A percentile compares a stretch with the other conserved stretches of the same genome.
Conservation (phyloP, 2,888 invertebrate species). For the Eueremaeus valkanovi region DNA sequence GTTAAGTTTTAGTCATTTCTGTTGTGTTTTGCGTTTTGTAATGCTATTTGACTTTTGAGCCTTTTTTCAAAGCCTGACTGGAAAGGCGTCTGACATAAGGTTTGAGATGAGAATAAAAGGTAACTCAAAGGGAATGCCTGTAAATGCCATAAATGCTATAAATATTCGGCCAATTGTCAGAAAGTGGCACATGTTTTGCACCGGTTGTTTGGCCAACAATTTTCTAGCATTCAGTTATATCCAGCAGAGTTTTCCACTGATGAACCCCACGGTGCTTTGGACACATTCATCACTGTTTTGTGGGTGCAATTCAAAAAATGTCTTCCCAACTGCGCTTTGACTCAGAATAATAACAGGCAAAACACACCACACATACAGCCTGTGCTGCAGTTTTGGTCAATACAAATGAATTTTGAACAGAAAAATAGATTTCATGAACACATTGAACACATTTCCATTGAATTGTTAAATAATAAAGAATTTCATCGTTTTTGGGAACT, state of each 20-base stretch:
- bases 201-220: slow-evolving; percentile 14
- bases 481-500: not conserved
- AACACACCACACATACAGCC: too few species aligned
- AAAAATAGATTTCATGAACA: too few species aligned
- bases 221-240: not conserved
- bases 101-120: not conserved
- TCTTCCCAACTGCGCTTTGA: not conserved
- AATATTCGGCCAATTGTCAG: slow-evolving; percentile 20
- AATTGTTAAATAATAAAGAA: not conserved
- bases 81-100: not conserved
- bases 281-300: not conserved
- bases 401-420: too few species aligned
- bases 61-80: not conserved
- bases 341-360: too few species aligned
- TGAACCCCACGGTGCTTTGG: slow-evolving; percentile 7
- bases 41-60: not conserved
- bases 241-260: slow-evolving; percentile 3
- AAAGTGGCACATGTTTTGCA: slow-evolving; percentile 24
- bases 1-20: slow-evolving; percentile 1
- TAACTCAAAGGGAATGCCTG: not conserved
- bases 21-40: not conserved
- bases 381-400: too few species aligned
- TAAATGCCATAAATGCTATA: not conserved
- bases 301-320: not conserved
- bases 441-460: too few species aligned